A percentile compares a stretch with the other conserved stretches of the same genome.
phyloP scores from a whole-genome alignment of 2,888 invertebrate genomes.

The Nemotelus pantherinus region DNA sequence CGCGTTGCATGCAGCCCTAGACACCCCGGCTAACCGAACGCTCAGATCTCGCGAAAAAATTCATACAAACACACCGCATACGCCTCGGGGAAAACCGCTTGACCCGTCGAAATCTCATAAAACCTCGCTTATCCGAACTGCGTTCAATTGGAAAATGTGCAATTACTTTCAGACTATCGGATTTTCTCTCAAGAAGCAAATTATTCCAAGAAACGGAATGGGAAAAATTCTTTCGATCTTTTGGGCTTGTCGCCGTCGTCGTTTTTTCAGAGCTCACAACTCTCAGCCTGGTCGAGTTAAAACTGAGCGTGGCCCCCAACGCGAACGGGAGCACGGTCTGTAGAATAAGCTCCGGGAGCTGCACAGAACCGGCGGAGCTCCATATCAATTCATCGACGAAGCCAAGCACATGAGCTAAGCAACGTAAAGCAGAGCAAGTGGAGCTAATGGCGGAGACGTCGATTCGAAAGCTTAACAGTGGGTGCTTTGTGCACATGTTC shows the following conservation, averaged over 20 bases:
- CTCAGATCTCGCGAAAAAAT: neutral
- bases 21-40: constrained; percentile 30
- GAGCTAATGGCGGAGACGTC: too few species aligned
- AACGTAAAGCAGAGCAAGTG: too few species aligned
- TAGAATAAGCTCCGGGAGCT: constrained; percentile 32
- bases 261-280: constrained; percentile 43
- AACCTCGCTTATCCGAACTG: neutral
- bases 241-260: constrained; percentile 17
- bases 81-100: neutral
- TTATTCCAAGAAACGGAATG: constrained; percentile 8
- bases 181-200: constrained; percentile 32
- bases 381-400: neutral
- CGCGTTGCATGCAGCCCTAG: constrained; percentile 15
- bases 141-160: neutral
- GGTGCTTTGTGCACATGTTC: too few species aligned
- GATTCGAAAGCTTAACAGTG: too few species aligned
- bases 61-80: neutral
- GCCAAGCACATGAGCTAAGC: too few species aligned
- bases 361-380: constrained; percentile 3
- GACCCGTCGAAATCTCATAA: neutral
- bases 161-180: constrained; percentile 42
- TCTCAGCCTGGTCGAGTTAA: constrained; percentile 53
- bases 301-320: constrained; percentile 48
- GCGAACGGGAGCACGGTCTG: constrained; percentile 31
- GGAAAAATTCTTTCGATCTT: constrained; percentile 35